Evolutionary conservation across 2,797 vertebrate genomes (phyloP), one percentile per base, ranked within the genome.

Genomic region (Esox lucius): DNA sequence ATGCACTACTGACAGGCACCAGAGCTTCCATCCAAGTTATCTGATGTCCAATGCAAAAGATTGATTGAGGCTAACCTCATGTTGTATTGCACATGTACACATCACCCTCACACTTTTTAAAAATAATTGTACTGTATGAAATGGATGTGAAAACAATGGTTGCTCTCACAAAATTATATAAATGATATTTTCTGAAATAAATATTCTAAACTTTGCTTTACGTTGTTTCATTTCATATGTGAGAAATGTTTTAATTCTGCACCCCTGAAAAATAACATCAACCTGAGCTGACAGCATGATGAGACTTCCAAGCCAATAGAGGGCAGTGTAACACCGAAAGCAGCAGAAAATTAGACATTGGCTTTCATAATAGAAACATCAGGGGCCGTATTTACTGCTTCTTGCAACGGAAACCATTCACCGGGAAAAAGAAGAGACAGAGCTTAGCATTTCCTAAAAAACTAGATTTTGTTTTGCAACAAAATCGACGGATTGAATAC

Each of bases 341-440:
- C 24, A 70, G 26, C 15, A 53, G 26, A 17, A n/a, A 17, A 17
- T 17, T 56, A 9, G 49, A 12, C 69, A 33, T 53, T 53, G 5
- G 46, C 7, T 70, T 70, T 70, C 69, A 16, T 53, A 70, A 70
- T 48, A 70, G 19, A n/a, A 22, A 22, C 61, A 31, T 64, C 35
- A 39, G 5, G 35, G 35, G 39, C 35, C 7, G 35, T 39, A 39
- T 39, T 39, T 5, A 39, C 35, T 39, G 39, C 35, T 39, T 39
- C 5, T 39, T 39, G 35, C 1, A 5, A 39, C 35, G 5, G 35
- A 39, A 39, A 39, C 35, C 35, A 39, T 39, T 39, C 5, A 39
- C 35, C 35, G 35, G 28, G 4, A 6, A 39, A 39, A 3, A 39
- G 2, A 4, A 39, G 2, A 35, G 35, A 39, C 35, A 4, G 39